Evolutionary conservation across 2,888 invertebrate species (phyloP), one percentile per base, ranked within the genome.

Genomic region (Apamea anceps): DNA sequence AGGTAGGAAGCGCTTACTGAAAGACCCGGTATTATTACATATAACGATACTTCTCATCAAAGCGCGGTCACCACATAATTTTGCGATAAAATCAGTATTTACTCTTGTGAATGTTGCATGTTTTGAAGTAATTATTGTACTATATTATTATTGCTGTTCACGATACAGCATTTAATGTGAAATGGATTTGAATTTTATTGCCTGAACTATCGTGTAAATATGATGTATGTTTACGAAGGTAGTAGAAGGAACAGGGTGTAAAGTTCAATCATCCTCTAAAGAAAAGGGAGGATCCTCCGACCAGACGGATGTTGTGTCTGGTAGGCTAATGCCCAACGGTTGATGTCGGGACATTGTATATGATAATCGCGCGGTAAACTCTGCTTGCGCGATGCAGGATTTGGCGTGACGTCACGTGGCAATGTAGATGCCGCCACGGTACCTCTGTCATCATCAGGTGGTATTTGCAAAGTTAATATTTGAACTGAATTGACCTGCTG

Each of bases 141-240:
- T 72, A 32, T 72, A 42, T 48, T 48, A 13, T 15, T 48, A n/a
- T 45, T 72, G 18, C 42, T 80, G 62, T 63, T 32, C 48, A 57
- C 48, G 51, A 60, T 77, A 75, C 54, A 57, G 60, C 70, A 37
- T 74, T 45, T 67, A 71, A 74, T 72, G 57, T 67, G 54, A 76
- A 82, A 73, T 73, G 77, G 10, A 71, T 82, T 57, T 54, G 65
- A 12, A 18, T 60, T 81, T 74, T 57, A 79, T 62, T 72, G n/a
- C 18, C 60, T 32, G 18, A 42, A 71, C 10, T n/a, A 6, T 54
- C 10, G 15, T 72, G 72, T 75, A 42, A 25, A 57, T 75, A 42
- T n/a, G 7, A 25, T 72, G 45, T 72, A 18, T 28, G 5, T 32
- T 54, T 54, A 37, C 10, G 25, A 37, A 71, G 25, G 51, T 42